Evolutionary conservation across 53 echinoderm and acorn worm genomes (phyloP), one percentile per base, ranked within the genome.

Genomic region (Crossaster papposus): DNA sequence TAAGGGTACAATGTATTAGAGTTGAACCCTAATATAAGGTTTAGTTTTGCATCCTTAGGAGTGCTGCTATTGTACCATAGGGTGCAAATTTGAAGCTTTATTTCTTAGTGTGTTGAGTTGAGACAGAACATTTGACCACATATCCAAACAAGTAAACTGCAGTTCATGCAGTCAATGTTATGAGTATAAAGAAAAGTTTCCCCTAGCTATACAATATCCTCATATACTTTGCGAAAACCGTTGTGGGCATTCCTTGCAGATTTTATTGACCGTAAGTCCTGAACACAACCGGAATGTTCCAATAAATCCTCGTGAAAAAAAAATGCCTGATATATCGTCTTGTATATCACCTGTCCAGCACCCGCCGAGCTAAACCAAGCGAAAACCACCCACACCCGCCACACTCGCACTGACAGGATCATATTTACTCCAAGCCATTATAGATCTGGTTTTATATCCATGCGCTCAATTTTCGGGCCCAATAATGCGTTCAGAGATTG

Each of bases 401-500:
- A 53, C 28, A 44, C 58, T 33, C 30, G 30, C 44, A 5, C 44
- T 44, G 44, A 44, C 44, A 44, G 44, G 44, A 44, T 44, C 44
- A 44, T 44, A 44, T 44, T 44, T 44, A 44, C 31, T 58, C 15
- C 30, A 63, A 63, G 23, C 24, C 63, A 64, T 23, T 35, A 63
- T 58, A 32, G 58, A 81, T 81, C 81, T 81, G 64, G 81, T 34
- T 81, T 52, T 18, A 64, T 35, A 29, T 81, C 28, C 30, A 22
- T 52, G 34, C 63, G 81, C 52, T 82, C 82, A 64, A 33, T 82
- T 82, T 82, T 82, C 82, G 68, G 64, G 68, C 44, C 82, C 82
- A 82, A 38, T 55, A 55, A 82, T 14, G 82, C 82, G 82, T 82
- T 65, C 82, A 33, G 70, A 82, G 37, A 82, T 68, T 50, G 44